phyloP scores from a whole-genome alignment of 2,888 invertebrate genomes.

The Adelphocoris suturalis region DNA sequence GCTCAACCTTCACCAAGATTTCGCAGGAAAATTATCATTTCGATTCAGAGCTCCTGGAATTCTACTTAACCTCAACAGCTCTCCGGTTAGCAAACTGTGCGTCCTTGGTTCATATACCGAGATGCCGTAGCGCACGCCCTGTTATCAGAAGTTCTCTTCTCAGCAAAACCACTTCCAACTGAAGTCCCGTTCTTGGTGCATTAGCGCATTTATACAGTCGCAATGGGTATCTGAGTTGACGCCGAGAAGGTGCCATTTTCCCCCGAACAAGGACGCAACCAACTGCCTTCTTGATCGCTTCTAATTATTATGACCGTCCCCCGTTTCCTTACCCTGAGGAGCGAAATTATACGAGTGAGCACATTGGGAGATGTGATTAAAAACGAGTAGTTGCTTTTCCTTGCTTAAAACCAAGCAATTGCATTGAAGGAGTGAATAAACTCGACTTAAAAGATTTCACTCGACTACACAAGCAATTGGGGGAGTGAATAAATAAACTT shows the following conservation, averaged over 20 bases:
- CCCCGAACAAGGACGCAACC: background rate
- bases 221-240: background rate
- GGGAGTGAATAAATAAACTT: no score
- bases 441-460: no score
- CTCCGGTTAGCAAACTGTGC: background rate
- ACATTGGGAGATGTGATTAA: no score
- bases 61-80: background rate
- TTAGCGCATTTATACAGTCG: background rate
- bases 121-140: background rate
- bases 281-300: background rate
- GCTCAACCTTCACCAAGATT: background rate
- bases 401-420: no score
- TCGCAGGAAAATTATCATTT: background rate
- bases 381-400: no score
- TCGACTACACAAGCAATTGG: no score
- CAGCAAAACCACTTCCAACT: background rate
- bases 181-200: background rate
- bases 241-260: background rate
- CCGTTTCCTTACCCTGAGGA: no score
- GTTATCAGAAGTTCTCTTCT: background rate
- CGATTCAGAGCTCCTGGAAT: background rate
- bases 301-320: background rate
- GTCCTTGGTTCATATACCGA: background rate
- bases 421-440: no score
- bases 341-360: no score